Conservation (phyloP, 2,797 vertebrate species). For the Phataginus tricuspis region DNA sequence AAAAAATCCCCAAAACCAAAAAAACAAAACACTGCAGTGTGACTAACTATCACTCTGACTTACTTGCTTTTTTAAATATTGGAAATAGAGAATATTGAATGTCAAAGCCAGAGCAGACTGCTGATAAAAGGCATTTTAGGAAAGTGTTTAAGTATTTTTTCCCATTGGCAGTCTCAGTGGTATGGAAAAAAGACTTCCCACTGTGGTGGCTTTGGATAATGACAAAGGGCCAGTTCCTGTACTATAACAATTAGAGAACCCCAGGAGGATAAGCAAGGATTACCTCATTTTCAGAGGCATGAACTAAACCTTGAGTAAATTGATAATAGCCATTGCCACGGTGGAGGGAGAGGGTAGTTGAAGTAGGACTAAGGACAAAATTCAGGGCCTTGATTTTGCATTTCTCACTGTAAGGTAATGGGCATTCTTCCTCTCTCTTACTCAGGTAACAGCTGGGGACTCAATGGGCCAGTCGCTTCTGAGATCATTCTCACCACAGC, state of each 20-base stretch:
- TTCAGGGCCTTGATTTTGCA: background rate
- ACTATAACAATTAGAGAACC: background rate
- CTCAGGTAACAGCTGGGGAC: background rate
- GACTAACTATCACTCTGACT: background rate
- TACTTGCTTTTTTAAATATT: slow-evolving; percentile 49
- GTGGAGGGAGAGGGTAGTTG: background rate
- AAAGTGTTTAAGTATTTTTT: slow-evolving; percentile 18
- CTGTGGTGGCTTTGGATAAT: background rate
- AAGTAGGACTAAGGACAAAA: background rate
- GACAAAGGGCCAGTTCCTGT: background rate
- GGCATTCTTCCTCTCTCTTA: background rate
- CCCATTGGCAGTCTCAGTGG: background rate
- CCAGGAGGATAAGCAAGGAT: background rate
- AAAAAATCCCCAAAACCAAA: background rate
- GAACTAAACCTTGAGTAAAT: background rate
- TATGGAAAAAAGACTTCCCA: background rate
- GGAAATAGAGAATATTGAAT: background rate
- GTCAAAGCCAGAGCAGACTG: slow-evolving; percentile 13
- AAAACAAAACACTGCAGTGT: background rate
- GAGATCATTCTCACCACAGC: slow-evolving; percentile 90
- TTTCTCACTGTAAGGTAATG: background rate
- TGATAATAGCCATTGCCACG: background rate
- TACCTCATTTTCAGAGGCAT: background rate
- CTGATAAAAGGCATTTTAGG: slow-evolving; percentile 19
- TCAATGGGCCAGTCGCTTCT: background rate